phyloP scores from a whole-genome alignment of 1,140 invertebrate species.

The Drosophila triauraria region DNA sequence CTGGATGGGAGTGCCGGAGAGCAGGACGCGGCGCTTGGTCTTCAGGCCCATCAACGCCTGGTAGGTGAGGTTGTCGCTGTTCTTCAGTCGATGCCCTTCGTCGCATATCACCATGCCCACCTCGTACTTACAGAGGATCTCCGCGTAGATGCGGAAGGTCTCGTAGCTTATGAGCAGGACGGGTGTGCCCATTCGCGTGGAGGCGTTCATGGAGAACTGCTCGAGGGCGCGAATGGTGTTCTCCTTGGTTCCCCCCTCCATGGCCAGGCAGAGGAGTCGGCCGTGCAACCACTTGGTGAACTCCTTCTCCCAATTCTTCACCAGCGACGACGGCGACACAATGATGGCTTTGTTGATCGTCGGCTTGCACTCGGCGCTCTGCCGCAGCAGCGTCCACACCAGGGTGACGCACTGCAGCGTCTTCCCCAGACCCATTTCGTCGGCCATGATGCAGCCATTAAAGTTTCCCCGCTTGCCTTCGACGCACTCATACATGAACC shows the following conservation, averaged over 20 bases:
- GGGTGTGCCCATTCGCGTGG: conserved; percentile 91
- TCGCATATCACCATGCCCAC: conserved; percentile 99
- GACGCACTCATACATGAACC: conserved; percentile 99
- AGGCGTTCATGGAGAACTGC: conserved; percentile 89
- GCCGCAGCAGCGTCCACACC: conserved; percentile 96
- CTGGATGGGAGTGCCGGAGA: conserved; percentile 99
- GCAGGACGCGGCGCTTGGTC: conserved; percentile 94
- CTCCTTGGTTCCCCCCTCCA: conserved; percentile 95
- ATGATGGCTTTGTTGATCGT: conserved; percentile 97
- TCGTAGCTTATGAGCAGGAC: conserved; percentile 99
- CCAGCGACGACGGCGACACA: conserved; percentile 98
- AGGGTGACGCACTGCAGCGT: conserved; percentile 99
- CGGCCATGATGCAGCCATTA: conserved; percentile 99
- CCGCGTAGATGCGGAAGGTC: conserved; percentile 97
- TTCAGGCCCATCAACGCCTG: conserved; percentile 96
- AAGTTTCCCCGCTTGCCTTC: conserved; percentile 93
- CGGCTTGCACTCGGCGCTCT: conserved; percentile 93
- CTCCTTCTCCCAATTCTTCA: conserved; percentile 99
- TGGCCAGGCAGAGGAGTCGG: conserved; percentile 93
- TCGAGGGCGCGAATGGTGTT: conserved; percentile 94
- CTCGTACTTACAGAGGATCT: conserved; percentile 95
- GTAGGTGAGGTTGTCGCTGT: conserved; percentile 99
- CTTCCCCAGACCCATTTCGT: conserved; percentile 98
- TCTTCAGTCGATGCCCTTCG: conserved; percentile 98
- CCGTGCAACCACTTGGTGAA: conserved; percentile 98